These are phyloP conservation scores for Willisornis vidua DNA, from an alignment of 2,113 vertebrate genomes.

Conservation along the genomic window DNA sequence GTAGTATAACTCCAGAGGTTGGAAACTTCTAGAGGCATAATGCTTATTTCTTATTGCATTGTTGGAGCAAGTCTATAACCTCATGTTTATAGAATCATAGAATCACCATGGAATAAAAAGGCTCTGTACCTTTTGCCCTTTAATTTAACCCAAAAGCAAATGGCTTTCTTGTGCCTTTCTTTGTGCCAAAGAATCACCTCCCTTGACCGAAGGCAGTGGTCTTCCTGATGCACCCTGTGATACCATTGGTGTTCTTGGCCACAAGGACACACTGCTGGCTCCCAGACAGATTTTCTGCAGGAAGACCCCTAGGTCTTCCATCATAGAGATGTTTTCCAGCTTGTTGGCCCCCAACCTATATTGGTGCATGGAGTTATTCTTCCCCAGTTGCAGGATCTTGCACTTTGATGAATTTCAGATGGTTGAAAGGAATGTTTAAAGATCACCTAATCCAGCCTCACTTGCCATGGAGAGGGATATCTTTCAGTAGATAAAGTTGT, in stretches of 20 bases:
- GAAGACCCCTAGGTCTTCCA: neutral
- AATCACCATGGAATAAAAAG: neutral
- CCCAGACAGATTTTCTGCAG: neutral
- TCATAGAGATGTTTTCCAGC: neutral
- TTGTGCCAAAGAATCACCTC: neutral
- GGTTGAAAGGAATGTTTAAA: neutral
- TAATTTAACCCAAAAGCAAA: too few relatives aligned
- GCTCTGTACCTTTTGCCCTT: neutral
- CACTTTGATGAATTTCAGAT: neutral
- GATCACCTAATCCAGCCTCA: neutral
- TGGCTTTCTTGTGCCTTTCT: too few relatives aligned
- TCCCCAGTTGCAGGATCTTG: neutral
- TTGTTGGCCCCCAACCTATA: neutral
- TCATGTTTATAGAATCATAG: neutral
- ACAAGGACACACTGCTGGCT: neutral
- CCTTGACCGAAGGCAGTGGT: neutral
- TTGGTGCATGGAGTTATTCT: neutral
- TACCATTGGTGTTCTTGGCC: neutral
- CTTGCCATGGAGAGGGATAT: neutral
- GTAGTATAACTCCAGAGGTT: neutral
- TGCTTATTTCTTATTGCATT: neutral
- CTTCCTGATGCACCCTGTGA: neutral
- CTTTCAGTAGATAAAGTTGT: neutral
- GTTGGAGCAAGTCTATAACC: neutral
- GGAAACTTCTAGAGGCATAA: neutral